Percentiles rank a stretch among this genome's conserved stretches.
These are phyloP conservation scores for Malurus leucopterus DNA, from an alignment of 2,797 vertebrate genomes.

Conservation along the genomic window DNA sequence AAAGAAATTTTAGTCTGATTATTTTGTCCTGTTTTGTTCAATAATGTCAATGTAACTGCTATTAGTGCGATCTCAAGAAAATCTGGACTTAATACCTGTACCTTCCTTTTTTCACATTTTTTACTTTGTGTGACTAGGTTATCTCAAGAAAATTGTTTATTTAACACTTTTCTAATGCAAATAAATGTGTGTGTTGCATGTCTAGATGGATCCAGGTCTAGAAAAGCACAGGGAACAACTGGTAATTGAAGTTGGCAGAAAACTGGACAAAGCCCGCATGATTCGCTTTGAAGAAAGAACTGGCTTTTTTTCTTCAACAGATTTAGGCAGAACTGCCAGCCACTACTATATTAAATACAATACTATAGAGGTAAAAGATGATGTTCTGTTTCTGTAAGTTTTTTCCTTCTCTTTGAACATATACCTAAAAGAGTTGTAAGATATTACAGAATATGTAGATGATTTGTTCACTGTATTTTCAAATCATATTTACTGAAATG, in stretches of 20 bases:
- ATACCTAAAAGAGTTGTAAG: not conserved
- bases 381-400: not conserved
- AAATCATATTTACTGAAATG: not conserved
- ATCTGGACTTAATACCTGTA: not conserved
- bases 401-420: not conserved
- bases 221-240: slow-evolving; percentile 89
- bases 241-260: slow-evolving; percentile 87
- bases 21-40: not conserved
- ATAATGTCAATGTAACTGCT: not conserved
- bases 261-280: slow-evolving; percentile 94
- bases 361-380: slow-evolving; percentile 89
- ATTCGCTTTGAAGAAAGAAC: slow-evolving; percentile 96
- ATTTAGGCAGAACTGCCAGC: slow-evolving; percentile 93
- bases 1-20: not conserved
- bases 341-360: slow-evolving; percentile 98
- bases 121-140: not conserved
- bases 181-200: not conserved
- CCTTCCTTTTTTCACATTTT: not conserved
- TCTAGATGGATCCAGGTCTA: slow-evolving; percentile 88
- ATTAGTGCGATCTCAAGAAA: not conserved
- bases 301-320: slow-evolving; percentile 93
- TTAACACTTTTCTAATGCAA: not conserved
- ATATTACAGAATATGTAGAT: not conserved
- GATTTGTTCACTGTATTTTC: slow-evolving; percentile 4
- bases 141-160: not conserved